Conservation (phyloP, 2,888 invertebrate genomes). For the Anaspis maculata region DNA sequence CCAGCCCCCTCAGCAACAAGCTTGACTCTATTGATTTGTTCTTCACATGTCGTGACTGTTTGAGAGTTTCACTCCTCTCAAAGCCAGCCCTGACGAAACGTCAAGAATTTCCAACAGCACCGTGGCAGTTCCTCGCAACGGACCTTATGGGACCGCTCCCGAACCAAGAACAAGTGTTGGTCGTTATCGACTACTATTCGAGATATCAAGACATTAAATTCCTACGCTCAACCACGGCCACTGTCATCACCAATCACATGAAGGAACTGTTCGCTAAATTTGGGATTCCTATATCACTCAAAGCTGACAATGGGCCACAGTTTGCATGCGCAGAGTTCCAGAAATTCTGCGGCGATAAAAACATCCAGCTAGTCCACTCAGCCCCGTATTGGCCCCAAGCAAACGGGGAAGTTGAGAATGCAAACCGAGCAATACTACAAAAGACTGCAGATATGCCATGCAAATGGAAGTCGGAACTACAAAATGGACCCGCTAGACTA, state of each 20-base stretch:
- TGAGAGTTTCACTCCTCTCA: too few species aligned
- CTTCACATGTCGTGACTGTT: too few species aligned
- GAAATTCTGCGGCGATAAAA: background rate
- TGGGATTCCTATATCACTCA: background rate
- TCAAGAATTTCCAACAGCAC: background rate
- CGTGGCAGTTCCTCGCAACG: background rate
- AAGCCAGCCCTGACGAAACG: background rate
- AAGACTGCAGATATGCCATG: conserved; percentile 17
- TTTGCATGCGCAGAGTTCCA: background rate
- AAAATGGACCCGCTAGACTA: conserved; percentile 13
- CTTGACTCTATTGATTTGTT: too few species aligned
- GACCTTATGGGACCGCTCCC: background rate
- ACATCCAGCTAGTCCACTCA: background rate
- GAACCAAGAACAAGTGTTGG: background rate
- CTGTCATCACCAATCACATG: too few species aligned
- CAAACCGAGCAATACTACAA: conserved; percentile 21
- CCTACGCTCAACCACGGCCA: too few species aligned
- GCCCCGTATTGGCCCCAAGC: conserved; percentile 4
- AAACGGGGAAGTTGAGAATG: conserved; percentile 23
- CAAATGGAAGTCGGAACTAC: conserved; percentile 1
- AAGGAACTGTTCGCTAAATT: background rate
- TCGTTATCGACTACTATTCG: conserved; percentile 1
- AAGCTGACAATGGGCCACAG: background rate
- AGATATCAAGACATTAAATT: background rate
- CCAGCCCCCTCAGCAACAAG: too few species aligned